phyloP scores from a whole-genome alignment of 2,113 vertebrate genomes.

The Percopsis transmontana region DNA sequence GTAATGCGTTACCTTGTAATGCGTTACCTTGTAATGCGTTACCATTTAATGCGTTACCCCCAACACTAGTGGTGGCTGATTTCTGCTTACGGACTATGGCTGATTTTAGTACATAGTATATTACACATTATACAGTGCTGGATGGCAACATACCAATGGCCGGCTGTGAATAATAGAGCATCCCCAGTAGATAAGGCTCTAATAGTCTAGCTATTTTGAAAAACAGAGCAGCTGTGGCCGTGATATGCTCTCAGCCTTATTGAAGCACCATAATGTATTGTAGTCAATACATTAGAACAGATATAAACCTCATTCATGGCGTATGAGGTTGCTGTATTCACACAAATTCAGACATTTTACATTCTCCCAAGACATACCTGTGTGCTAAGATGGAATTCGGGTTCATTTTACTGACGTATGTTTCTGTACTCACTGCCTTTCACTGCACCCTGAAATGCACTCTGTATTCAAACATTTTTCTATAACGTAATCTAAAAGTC shows the following conservation, averaged over 20 bases:
- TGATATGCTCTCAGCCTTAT: conserved; percentile 52
- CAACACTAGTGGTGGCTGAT: no score
- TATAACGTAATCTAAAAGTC: conserved; percentile 9
- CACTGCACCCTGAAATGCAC: not conserved
- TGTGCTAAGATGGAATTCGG: conserved; percentile 5
- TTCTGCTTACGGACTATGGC: no score
- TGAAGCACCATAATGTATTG: conserved; percentile 6
- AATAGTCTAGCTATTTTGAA: conserved; percentile 35
- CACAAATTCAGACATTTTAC: conserved; percentile 27
- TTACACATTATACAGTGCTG: not conserved
- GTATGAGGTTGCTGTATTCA: conserved; percentile 10
- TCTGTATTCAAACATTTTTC: conserved; percentile 19
- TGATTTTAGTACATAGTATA: no score
- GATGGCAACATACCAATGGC: conserved; percentile 19
- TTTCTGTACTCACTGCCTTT: not conserved
- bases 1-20: no score
- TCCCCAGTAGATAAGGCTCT: conserved; percentile 48
- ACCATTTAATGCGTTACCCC: no score
- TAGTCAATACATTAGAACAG: conserved; percentile 8
- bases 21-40: no score
- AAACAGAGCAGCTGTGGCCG: conserved; percentile 35
- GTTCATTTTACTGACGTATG: not conserved
- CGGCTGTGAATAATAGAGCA: conserved; percentile 36
- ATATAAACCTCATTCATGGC: not conserved
- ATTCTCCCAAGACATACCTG: conserved; percentile 5